Evolutionary conservation across 2,113 vertebrate species (phyloP).

Genomic region (Pogonocichla stellata): DNA sequence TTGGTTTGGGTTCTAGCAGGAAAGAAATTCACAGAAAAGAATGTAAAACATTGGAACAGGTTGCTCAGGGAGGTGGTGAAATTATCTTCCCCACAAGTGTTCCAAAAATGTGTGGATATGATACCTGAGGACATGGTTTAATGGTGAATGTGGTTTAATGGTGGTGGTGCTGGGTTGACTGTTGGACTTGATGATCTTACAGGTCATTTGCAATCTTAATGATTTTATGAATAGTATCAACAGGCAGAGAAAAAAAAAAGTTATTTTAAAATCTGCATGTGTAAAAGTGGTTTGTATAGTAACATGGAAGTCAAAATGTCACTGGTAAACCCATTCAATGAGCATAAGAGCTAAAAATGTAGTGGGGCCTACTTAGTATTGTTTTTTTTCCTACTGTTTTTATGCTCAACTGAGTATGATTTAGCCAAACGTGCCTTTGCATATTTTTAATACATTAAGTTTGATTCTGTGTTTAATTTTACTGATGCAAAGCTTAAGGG

Average conservation of each 20-base stretch:
- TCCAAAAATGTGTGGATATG: not conserved
- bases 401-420: not conserved
- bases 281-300: not conserved
- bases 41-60: not conserved
- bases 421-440: not conserved
- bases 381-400: not conserved
- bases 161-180: not conserved
- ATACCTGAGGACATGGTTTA: not conserved
- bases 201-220: not conserved
- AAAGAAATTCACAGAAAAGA: not conserved
- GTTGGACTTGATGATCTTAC: not conserved
- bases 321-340: not conserved
- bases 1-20: not conserved
- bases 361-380: not conserved
- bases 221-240: not conserved
- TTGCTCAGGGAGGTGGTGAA: not conserved
- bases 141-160: not conserved
- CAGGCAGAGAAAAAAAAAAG: not conserved
- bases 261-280: not conserved
- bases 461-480: constrained; percentile 10
- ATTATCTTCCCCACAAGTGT: not conserved
- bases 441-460: not conserved
- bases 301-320: not conserved
- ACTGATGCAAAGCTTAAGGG: not conserved
- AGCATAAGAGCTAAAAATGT: not conserved